Conservation (phyloP, 2,797 vertebrate species). For the Nannoperca australis region DNA sequence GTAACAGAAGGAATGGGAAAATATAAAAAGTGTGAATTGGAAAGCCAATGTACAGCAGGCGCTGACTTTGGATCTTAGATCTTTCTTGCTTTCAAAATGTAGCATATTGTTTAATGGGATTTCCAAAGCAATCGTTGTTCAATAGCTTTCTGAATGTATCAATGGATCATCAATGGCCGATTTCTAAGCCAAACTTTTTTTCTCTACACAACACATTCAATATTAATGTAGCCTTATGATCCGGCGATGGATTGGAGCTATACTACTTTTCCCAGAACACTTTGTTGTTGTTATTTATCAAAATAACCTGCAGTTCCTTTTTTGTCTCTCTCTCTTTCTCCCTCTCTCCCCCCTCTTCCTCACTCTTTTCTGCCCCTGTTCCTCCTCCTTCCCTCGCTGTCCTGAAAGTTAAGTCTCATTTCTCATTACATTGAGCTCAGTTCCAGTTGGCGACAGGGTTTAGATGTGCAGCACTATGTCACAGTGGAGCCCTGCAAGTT, state of each 20-base stretch:
- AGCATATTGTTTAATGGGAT: slow-evolving; percentile 43
- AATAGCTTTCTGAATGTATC: slow-evolving; percentile 31
- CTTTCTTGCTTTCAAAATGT: slow-evolving; percentile 37
- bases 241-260: slow-evolving; percentile 60
- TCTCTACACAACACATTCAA: slow-evolving; percentile 56
- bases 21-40: slow-evolving; percentile 62
- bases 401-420: slow-evolving; percentile 59
- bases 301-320: slow-evolving; percentile 55
- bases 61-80: slow-evolving; percentile 56
- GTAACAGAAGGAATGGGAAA: slow-evolving; percentile 44
- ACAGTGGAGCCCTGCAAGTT: slow-evolving; percentile 53
- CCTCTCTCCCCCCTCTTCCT: slow-evolving; percentile 10
- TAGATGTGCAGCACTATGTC: slow-evolving; percentile 59
- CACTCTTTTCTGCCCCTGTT: slow-evolving; percentile 17
- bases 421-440: slow-evolving; percentile 56
- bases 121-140: slow-evolving; percentile 39
- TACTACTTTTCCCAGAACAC: slow-evolving; percentile 43
- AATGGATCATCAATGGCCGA: background rate
- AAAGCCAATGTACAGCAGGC: slow-evolving; percentile 58
- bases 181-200: slow-evolving; percentile 22
- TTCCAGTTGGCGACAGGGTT: slow-evolving; percentile 42
- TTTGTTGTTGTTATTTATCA: slow-evolving; percentile 65
- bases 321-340: background rate
- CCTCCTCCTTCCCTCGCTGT: slow-evolving; percentile 19
- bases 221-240: slow-evolving; percentile 69